Evolutionary conservation across 1,140 invertebrate genomes (phyloP).

Genomic region (Ruditapes philippinarum): DNA sequence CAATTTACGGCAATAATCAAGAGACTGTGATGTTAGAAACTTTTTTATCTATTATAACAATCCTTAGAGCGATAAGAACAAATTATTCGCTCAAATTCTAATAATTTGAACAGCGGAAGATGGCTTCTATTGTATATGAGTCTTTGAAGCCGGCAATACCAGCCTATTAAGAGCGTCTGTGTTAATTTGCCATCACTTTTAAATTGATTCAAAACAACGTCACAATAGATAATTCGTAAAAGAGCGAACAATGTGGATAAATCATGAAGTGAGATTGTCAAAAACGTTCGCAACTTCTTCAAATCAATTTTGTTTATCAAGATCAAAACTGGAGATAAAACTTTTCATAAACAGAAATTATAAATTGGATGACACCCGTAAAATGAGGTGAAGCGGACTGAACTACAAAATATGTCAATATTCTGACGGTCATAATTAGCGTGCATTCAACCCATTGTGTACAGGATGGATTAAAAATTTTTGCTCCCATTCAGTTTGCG

Average conservation of each 20-base stretch:
- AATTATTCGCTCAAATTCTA: conserved; percentile 51
- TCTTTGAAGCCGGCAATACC: conserved; percentile 51
- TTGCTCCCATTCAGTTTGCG: conserved; percentile 31
- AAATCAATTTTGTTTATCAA: conserved; percentile 60
- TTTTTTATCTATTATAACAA: conserved; percentile 56
- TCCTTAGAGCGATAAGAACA: conserved; percentile 47
- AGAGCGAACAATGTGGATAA: conserved; percentile 37
- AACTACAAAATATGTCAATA: conserved; percentile 53
- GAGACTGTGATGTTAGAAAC: conserved; percentile 7
- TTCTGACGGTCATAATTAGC: conserved; percentile 55
- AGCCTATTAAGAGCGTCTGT: conserved; percentile 6
- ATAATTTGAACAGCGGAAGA: conserved; percentile 30
- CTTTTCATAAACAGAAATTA: conserved; percentile 56
- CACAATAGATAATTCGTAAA: conserved; percentile 61
- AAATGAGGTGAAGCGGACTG: conserved; percentile 50
- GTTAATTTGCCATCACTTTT: conserved; percentile 61
- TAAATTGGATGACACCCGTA: conserved; percentile 49
- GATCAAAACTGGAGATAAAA: conserved; percentile 49
- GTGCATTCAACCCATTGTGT: conserved; percentile 54
- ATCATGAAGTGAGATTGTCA: conserved; percentile 49
- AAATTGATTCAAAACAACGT: conserved; percentile 58
- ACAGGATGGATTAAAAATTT: conserved; percentile 58
- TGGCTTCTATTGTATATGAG: not conserved
- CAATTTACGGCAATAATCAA: conserved; percentile 48
- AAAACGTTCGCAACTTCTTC: conserved; percentile 49